Base-by-base conservation (phyloP, 2,888 invertebrate genomes). In the Blera fallax region DNA sequence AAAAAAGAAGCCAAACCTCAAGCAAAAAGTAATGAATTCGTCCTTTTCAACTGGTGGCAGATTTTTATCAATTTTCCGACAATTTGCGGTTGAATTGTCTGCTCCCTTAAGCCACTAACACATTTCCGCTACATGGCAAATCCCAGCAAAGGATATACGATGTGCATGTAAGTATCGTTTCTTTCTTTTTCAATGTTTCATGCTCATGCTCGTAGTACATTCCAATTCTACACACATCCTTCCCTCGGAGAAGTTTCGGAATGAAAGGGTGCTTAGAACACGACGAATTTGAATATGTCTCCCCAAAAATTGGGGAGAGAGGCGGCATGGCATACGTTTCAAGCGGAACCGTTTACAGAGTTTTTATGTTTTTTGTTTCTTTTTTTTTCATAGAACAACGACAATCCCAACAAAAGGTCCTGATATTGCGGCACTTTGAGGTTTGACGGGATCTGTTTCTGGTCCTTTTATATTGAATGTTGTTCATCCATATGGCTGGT, bases 1-100 rank as follows among this genome's bases (percentile, higher is more conserved):
- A 34, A 45, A 50, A 67, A 48, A 21, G 32, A 11, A 21, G 18
- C 3, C n/a, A 24, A 56, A 37, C 27, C 7, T n/a, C n/a, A n/a
- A n/a, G n/a, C 11, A 34, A 50, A 60, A 45, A 48, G 10, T 70
- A 85, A 76, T 81, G 72, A 85, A 77, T 72, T 81, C 81, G 60
- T 85, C 77, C 81, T 72, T 81, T 77, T 85, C 85, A 85, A 85
- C 85, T 85, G 85, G 85, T 85, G 85, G 85, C 72, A 85, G 85
- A 85, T 85, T 85, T 85, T 85, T 85, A 85, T 85, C 85, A 85
- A 85, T 85, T 81, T 85, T 85, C 81, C 85, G 80, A 85, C 85
- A 81, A 81, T 85, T 85, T 85, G 85, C 76, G 81, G 76, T 77
- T 85, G 85, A 85, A 81, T 81, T 85, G 85, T 76, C 85, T 85